Conservation (phyloP, 2,888 invertebrate species). For the Catocala fraxini region DNA sequence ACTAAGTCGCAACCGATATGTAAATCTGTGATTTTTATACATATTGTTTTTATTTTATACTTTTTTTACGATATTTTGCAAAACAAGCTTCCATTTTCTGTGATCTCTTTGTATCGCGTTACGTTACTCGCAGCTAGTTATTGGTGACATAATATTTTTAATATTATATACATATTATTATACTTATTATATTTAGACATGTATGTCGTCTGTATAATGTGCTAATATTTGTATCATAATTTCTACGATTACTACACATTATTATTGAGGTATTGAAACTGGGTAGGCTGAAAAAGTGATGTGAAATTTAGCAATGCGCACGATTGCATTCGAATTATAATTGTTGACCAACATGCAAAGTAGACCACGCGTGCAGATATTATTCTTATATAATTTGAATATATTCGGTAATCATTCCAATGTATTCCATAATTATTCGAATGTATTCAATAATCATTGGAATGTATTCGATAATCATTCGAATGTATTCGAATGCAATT, state of each 20-base stretch:
- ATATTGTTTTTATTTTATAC: constrained; percentile 49
- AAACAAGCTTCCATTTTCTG: constrained; percentile 76
- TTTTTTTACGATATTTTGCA: constrained; percentile 59
- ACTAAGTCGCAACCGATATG: neutral
- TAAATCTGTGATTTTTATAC: constrained; percentile 67
- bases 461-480: no score
- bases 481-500: no score
- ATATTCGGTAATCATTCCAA: no score
- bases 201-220: constrained; percentile 29
- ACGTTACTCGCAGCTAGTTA: constrained; percentile 40
- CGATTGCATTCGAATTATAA: no score
- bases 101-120: constrained; percentile 66
- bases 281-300: constrained; percentile 11
- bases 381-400: no score
- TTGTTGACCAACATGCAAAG: no score
- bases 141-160: constrained; percentile 20
- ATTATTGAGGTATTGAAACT: constrained; percentile 3
- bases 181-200: constrained; percentile 26
- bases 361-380: no score
- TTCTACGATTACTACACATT: constrained; percentile 3
- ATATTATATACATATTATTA: constrained; percentile 27
- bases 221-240: constrained; percentile 26
- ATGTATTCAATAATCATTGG: no score
- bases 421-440: no score
- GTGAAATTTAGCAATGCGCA: no score